phyloP scores from a whole-genome alignment of 2,888 invertebrate species.

The Thymelicus acteon region DNA sequence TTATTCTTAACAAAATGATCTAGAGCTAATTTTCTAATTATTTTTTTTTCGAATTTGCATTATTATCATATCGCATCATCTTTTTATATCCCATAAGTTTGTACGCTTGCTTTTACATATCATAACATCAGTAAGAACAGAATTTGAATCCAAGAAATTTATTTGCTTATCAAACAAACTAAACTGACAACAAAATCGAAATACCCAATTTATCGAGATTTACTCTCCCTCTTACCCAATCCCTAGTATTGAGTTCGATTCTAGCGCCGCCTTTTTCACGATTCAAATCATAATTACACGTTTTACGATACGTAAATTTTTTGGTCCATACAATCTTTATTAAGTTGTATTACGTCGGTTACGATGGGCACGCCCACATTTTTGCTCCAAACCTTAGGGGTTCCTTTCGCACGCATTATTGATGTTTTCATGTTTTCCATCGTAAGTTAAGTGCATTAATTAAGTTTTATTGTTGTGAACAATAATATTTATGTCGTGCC shows the following conservation, averaged over 20 bases:
- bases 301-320: constrained; percentile 73
- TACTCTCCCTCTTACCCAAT: neutral
- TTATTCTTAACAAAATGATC: too few species aligned
- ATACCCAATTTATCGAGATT: constrained; percentile 7
- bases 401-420: constrained; percentile 61
- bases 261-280: constrained; percentile 47
- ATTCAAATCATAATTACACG: constrained; percentile 73
- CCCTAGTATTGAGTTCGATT: constrained; percentile 38
- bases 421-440: constrained; percentile 61
- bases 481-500: constrained; percentile 20
- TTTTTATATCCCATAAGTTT: too few species aligned
- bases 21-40: too few species aligned
- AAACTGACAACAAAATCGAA: too few species aligned
- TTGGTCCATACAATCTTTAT: constrained; percentile 72
- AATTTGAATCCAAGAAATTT: too few species aligned
- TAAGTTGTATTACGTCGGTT: constrained; percentile 73
- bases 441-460: constrained; percentile 39
- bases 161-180: neutral
- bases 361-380: constrained; percentile 71
- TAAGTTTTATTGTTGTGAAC: constrained; percentile 40
- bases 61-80: too few species aligned
- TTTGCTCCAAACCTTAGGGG: constrained; percentile 49
- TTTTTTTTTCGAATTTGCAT: too few species aligned
- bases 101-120: too few species aligned
- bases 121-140: too few species aligned